Evolutionary conservation across 2,888 invertebrate genomes (phyloP).

Genomic region (Ectobius pallidus): DNA sequence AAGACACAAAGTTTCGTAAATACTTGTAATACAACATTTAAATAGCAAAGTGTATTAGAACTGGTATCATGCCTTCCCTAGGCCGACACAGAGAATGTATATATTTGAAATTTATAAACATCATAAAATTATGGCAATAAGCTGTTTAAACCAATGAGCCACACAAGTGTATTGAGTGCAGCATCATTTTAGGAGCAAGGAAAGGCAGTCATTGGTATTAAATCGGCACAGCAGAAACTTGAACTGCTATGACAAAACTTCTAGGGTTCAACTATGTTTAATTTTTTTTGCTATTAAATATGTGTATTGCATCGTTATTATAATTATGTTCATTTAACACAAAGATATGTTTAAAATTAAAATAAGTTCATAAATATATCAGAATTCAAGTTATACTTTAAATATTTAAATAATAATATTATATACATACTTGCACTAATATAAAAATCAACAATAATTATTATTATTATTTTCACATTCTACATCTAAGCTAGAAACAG

Average conservation of each 20-base stretch:
- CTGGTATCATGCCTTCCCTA: too few species aligned
- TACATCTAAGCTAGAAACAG: neutral
- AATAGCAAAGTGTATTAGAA: too few species aligned
- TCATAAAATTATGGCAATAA: too few species aligned
- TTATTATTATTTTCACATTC: constrained; percentile 2
- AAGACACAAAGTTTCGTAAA: too few species aligned
- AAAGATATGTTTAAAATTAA: neutral
- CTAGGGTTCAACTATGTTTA: too few species aligned
- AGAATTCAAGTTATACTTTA: constrained; percentile 7
- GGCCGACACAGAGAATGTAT: too few species aligned
- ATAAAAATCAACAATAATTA: constrained; percentile 6
- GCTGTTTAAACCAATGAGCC: too few species aligned
- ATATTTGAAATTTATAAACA: too few species aligned
- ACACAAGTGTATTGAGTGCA: too few species aligned
- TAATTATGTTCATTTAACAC: neutral
- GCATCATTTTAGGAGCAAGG: neutral
- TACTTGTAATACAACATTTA: too few species aligned
- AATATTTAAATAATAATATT: constrained; percentile 6
- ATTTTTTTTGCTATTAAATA: neutral
- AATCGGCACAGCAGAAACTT: too few species aligned
- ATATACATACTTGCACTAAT: constrained; percentile 2
- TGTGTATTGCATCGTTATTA: constrained; percentile 7
- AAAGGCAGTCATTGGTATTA: constrained; percentile 7
- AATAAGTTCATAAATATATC: constrained; percentile 4
- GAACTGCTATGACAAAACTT: too few species aligned